Evolutionary conservation across 2,888 invertebrate genomes (phyloP), one percentile per base, ranked within the genome.

Genomic region (Trichopria drosophilae): DNA sequence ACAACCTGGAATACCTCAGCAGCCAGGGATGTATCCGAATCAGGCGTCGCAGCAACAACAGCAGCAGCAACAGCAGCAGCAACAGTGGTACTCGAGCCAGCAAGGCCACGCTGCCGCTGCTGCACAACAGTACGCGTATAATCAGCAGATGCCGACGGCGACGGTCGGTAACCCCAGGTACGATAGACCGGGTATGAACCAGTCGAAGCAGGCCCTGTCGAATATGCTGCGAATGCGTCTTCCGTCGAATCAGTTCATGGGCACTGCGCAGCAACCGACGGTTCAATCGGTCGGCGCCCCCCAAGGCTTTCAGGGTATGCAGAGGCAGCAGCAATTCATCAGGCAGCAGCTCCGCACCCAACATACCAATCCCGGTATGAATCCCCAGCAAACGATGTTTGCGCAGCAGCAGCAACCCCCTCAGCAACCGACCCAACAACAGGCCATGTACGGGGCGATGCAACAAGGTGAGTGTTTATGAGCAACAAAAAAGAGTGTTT

Each of bases 141-240:
- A 78, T 5, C 79, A 78, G 45, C 80, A 80, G 64, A 73, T 80
- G 66, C 70, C 72, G 1, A 60, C 69, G 2, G 71, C 69, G 13
- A 62, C 57, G 1, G 63, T 73, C 4, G 58, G 60, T 13, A 75
- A 71, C 4, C 72, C 71, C 1, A 67, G 76, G 43, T 76, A 71
- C 35, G 75, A 77, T 35, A 66, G 83, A 4, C 78, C 78, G 0
- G 71, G 72, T 5, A 47, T 76, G 47, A 72, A 86, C 70, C 87
- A 87, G 61, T 87, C 88, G 4, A 93, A 93, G 67, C 90, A 90
- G 70, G 93, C 93, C 0, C 78, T 93, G 28, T 88, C 89, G 41
- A 86, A 90, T 66, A 90, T 93, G 90, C 77, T 93, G 44, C 81
- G 90, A 0, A 84, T 87, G 64, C 81, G 93, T 4, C 81, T 88